Conservation (phyloP, 2,113 vertebrate species). For the Barbus barbus region DNA sequence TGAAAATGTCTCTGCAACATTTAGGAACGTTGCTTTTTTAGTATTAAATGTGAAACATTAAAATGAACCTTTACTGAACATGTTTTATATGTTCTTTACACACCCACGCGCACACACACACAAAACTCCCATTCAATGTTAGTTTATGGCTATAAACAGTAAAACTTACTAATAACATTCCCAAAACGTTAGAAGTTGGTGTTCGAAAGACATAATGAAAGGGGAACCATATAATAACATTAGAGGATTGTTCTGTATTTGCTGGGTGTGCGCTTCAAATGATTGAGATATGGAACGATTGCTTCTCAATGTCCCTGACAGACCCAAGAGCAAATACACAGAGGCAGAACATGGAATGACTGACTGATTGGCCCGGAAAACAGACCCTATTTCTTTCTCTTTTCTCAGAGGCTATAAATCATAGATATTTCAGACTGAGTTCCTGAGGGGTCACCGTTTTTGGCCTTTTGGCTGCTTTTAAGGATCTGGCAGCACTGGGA, state of each 20-base stretch:
- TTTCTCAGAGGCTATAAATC: slow-evolving; percentile 48
- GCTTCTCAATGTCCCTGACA: neutral
- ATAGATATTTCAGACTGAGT: neutral
- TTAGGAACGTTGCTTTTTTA: neutral
- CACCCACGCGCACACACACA: neutral
- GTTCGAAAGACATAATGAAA: neutral
- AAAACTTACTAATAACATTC: neutral
- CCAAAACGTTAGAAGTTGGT: neutral
- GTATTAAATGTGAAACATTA: neutral
- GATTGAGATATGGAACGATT: neutral
- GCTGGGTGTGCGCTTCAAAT: neutral
- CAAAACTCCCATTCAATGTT: neutral
- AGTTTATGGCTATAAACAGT: neutral
- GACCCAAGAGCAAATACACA: slow-evolving; percentile 15
- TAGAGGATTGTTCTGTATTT: neutral
- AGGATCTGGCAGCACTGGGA: slow-evolving; percentile 29
- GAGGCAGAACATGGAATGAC: slow-evolving; percentile 28
- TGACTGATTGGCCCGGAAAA: slow-evolving; percentile 42
- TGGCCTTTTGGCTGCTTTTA: slow-evolving; percentile 26
- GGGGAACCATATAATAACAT: neutral
- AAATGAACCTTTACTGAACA: neutral
- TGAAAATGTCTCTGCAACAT: neutral
- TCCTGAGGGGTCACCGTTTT: slow-evolving; percentile 40
- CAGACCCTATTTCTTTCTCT: slow-evolving; percentile 24
- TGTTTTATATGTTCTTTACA: neutral